Evolutionary conservation across 2,797 vertebrate genomes (phyloP).

Genomic region (Cryptoprocta ferox): DNA sequence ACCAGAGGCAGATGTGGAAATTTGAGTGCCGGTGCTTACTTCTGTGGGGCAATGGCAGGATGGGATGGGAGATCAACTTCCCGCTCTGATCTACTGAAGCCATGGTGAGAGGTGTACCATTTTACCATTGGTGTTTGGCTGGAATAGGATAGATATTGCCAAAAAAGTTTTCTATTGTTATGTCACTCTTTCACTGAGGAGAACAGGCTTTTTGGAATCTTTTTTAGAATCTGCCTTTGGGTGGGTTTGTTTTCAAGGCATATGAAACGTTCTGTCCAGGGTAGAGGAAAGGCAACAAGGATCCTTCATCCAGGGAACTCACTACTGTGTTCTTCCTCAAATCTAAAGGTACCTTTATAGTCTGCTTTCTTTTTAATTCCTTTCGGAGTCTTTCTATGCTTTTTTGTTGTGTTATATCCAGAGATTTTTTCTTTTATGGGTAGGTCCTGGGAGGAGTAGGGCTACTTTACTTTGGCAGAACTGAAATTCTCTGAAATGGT

Average conservation of each 20-base stretch:
- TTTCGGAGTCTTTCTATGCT: not conserved
- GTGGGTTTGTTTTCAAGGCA: not conserved
- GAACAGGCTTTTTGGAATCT: not conserved
- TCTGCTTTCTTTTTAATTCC: not conserved
- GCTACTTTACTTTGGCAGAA: not conserved
- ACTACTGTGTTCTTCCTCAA: not conserved
- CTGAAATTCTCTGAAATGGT: not conserved
- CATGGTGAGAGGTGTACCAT: not conserved
- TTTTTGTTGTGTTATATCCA: not conserved
- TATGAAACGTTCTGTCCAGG: not conserved
- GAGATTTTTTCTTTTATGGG: not conserved
- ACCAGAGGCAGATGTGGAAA: not conserved
- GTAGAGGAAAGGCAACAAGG: not conserved
- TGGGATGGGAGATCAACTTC: not conserved
- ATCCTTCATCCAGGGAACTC: not conserved
- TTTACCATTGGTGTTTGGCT: not conserved
- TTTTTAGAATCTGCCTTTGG: not conserved
- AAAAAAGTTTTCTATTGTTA: not conserved
- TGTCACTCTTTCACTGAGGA: not conserved
- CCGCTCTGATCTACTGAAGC: not conserved
- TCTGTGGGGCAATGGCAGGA: not conserved
- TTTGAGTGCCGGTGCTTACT: not conserved
- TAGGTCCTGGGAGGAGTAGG: not conserved
- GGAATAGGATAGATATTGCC: not conserved
- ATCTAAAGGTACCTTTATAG: not conserved